These are phyloP conservation scores for Boloria euphrosyne DNA, from an alignment of 2,888 invertebrate species.

Conservation along the genomic window DNA sequence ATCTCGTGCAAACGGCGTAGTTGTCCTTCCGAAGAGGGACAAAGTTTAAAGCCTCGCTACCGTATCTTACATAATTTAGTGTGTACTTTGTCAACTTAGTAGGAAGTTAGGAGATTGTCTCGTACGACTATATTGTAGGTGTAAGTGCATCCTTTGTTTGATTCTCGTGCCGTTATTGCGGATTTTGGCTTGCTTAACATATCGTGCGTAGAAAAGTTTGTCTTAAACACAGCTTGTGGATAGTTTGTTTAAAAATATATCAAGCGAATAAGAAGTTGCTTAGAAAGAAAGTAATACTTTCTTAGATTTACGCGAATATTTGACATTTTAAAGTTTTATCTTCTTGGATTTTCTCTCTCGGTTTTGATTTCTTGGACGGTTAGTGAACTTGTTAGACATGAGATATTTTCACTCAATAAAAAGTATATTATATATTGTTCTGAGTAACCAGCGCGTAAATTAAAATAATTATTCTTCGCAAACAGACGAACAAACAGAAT, in stretches of 20 bases:
- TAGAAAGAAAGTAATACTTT: no score
- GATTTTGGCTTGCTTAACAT: slow-evolving; percentile 21
- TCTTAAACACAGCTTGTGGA: background rate
- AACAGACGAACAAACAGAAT: no score
- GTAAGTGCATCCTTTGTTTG: slow-evolving; percentile 30
- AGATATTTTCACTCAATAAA: no score
- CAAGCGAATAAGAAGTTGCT: no score
- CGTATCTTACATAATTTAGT: slow-evolving; percentile 46
- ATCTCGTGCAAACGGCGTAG: slow-evolving; percentile 22
- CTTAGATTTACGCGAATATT: no score
- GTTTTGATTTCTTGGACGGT: no score
- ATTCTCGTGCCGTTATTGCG: slow-evolving; percentile 19
- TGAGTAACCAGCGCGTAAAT: no score
- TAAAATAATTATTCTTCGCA: no score
- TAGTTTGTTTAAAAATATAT: background rate
- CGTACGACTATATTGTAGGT: slow-evolving; percentile 15
- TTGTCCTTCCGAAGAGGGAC: slow-evolving; percentile 29
- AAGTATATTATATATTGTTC: no score
- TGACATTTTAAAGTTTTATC: no score
- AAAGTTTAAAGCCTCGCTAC: slow-evolving; percentile 43
- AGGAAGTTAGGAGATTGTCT: slow-evolving; percentile 31
- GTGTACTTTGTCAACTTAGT: slow-evolving; percentile 42
- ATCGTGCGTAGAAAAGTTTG: background rate
- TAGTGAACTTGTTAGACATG: no score
- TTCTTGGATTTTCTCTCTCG: no score